Conservation (phyloP, 2,888 invertebrate species). For the Rotaria magnacalcarata region DNA sequence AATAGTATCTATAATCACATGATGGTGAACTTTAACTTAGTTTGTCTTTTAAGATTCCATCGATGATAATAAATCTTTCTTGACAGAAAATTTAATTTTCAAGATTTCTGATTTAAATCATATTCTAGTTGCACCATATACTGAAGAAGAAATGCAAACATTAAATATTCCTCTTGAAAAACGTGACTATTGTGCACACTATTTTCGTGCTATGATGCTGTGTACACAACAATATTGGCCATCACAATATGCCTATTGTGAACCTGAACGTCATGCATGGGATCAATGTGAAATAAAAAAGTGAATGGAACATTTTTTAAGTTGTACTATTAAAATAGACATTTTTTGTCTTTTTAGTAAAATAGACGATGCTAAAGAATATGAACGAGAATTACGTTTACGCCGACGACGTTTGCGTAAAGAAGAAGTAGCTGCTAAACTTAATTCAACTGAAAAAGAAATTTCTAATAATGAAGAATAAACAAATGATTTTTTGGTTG, state of each 20-base stretch:
- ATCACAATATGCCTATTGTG: background rate
- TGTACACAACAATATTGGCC: background rate
- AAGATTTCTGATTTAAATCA: no score
- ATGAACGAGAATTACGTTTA: constrained; percentile 33
- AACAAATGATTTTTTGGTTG: background rate
- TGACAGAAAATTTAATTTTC: no score
- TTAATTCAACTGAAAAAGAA: background rate
- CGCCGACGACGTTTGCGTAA: constrained; percentile 21
- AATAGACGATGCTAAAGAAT: constrained; percentile 10
- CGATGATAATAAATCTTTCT: no score
- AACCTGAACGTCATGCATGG: constrained; percentile 9
- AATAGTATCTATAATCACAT: no score
- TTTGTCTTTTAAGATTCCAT: no score
- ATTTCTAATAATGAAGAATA: background rate
- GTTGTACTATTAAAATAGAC: no score
- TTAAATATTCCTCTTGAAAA: constrained; percentile 23
- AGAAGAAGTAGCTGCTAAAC: background rate
- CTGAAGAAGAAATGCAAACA: background rate
- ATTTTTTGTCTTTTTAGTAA: background rate
- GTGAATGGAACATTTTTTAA: no score
- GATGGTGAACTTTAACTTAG: no score
- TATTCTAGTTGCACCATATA: constrained; percentile 1
- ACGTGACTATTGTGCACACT: constrained; percentile 25
- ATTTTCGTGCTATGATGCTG: constrained; percentile 7
- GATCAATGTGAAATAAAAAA: background rate